Percentiles rank a stretch among this genome's conserved stretches.
phyloP scores from a whole-genome alignment of 1,140 invertebrate genomes.

The Phymorhynchus buccinoides region DNA sequence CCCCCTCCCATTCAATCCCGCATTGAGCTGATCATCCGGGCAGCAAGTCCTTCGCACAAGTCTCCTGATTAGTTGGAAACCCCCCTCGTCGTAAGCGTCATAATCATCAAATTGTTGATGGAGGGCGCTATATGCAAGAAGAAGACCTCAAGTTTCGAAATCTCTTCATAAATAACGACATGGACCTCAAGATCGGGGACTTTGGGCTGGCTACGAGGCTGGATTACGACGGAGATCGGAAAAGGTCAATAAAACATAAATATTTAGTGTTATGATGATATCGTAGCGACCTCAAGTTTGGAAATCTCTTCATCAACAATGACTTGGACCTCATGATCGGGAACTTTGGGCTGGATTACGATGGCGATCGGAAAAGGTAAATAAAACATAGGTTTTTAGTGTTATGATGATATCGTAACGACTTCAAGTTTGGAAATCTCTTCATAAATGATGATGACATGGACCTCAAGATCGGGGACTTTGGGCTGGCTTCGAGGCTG shows the following conservation, averaged over 20 bases:
- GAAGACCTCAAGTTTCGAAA: slow-evolving; percentile 98
- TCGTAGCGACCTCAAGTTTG: slow-evolving; percentile 97
- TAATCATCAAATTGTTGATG: no score
- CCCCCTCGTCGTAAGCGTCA: no score
- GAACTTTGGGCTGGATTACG: slow-evolving; percentile 95
- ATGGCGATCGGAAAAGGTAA: slow-evolving; percentile 85
- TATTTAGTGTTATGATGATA: no score
- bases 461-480: slow-evolving; percentile 97
- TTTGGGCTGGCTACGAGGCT: slow-evolving; percentile 96
- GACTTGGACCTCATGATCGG: slow-evolving; percentile 97
- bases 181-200: slow-evolving; percentile 97
- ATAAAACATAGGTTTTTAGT: no score
- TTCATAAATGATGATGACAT: slow-evolving; percentile 96
- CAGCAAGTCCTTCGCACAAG: no score
- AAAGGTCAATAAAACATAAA: slow-evolving; percentile 84
- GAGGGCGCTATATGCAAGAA: no score
- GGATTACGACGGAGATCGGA: slow-evolving; percentile 87
- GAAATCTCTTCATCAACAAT: slow-evolving; percentile 96
- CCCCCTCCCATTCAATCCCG: no score
- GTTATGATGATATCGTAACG: no score
- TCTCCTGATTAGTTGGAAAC: no score
- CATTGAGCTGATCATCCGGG: no score
- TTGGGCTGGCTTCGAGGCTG: slow-evolving; percentile 93
- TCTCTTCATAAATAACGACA: slow-evolving; percentile 93
- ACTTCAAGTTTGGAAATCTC: slow-evolving; percentile 96